These are phyloP conservation scores for Synergus laeviventris DNA, from an alignment of 2,888 invertebrate species.

Conservation along the genomic window DNA sequence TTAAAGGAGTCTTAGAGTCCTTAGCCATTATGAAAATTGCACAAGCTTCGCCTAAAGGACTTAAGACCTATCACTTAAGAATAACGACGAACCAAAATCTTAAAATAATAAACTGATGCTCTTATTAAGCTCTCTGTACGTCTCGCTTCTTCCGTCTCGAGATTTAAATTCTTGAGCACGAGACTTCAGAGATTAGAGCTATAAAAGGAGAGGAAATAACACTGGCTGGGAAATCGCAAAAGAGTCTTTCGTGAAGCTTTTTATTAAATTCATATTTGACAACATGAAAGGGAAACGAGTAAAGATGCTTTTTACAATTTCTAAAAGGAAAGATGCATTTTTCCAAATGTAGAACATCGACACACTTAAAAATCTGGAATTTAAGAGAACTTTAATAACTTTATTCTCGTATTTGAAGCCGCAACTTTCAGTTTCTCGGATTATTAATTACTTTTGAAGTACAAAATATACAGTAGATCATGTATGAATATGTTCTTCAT, in stretches of 20 bases:
- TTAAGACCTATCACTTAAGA: conserved; percentile 34
- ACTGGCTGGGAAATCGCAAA: conserved; percentile 24
- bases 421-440: neutral
- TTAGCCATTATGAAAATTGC: conserved; percentile 28
- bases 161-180: conserved; percentile 30
- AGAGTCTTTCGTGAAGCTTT: conserved; percentile 8
- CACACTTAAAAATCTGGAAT: neutral
- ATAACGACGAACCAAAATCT: conserved; percentile 37
- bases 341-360: too few species aligned
- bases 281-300: neutral
- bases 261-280: conserved; percentile 23
- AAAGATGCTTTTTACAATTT: neutral
- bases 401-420: neutral
- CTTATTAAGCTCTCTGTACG: conserved; percentile 39
- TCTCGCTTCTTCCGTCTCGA: conserved; percentile 30
- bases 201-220: neutral
- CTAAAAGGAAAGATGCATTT: too few species aligned
- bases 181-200: conserved; percentile 32
- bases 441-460: conserved; percentile 18
- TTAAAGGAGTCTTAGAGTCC: conserved; percentile 20
- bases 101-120: conserved; percentile 31
- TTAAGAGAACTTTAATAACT: conserved; percentile 18
- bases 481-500: neutral
- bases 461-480: conserved; percentile 4
- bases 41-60: conserved; percentile 19